Evolutionary conservation across 2,888 invertebrate species (phyloP).

Genomic region (Cephonodes hylas): DNA sequence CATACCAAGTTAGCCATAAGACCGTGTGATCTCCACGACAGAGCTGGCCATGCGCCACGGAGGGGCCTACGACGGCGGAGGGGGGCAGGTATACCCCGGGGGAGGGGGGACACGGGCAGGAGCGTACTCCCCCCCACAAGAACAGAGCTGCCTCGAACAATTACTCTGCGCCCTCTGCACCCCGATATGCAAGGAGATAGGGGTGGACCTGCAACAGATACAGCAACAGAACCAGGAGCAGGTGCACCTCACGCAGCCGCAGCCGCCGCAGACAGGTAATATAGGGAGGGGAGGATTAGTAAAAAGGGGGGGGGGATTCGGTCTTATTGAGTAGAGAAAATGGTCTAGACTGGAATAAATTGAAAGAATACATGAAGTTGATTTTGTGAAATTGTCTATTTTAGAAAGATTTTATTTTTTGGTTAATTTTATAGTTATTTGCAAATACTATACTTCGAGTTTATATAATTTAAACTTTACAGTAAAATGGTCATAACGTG

Average conservation of each 20-base stretch:
- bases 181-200: constrained; percentile 76
- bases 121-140: constrained; percentile 28
- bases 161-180: constrained; percentile 72
- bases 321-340: no score
- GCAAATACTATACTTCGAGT: no score
- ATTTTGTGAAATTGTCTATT: background rate
- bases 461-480: no score
- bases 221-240: constrained; percentile 48
- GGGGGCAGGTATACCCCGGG: constrained; percentile 21
- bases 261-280: constrained; percentile 47
- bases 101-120: constrained; percentile 22
- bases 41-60: constrained; percentile 69
- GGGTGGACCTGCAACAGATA: constrained; percentile 64
- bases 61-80: constrained; percentile 60
- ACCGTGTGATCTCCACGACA: constrained; percentile 29
- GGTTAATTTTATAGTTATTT: no score
- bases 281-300: background rate
- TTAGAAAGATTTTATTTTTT: no score
- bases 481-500: no score
- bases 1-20: background rate
- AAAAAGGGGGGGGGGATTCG: background rate
- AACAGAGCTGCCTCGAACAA: constrained; percentile 68
- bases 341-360: no score
- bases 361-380: background rate
- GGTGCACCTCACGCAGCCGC: constrained; percentile 66